Evolutionary conservation across 2,113 vertebrate species (phyloP).

Genomic region (Balaeniceps rex): DNA sequence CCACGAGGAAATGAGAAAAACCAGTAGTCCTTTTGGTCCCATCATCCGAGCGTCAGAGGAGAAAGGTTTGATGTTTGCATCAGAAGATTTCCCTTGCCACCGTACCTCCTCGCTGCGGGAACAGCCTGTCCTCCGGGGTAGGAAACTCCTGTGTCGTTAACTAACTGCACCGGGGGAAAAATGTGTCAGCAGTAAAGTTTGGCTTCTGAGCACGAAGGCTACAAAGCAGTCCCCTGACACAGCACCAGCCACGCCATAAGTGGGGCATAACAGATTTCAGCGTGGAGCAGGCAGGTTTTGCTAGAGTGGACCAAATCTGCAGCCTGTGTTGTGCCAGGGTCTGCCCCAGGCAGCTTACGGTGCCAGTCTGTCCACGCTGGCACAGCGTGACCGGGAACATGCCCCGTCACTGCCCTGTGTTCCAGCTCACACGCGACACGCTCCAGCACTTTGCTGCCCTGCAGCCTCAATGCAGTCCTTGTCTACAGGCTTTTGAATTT

Average conservation of each 20-base stretch:
- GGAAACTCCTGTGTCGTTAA: neutral
- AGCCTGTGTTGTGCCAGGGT: neutral
- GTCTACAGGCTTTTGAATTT: neutral
- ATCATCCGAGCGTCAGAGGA: neutral
- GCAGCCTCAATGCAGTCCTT: neutral
- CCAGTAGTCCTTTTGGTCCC: neutral
- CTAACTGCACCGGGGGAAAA: neutral
- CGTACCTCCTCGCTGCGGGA: neutral
- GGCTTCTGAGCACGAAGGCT: neutral
- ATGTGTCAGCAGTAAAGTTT: neutral
- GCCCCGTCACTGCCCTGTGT: fast-evolving
- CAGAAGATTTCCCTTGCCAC: neutral
- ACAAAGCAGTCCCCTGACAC: neutral
- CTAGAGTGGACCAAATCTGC: fast-evolving
- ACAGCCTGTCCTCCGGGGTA: neutral
- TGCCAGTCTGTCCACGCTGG: fast-evolving
- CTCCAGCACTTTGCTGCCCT: neutral
- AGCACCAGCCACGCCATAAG: neutral
- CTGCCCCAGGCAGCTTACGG: neutral
- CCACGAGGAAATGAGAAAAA: constrained; percentile 17
- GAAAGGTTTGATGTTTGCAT: neutral
- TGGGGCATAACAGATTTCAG: fast-evolving
- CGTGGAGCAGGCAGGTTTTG: neutral
- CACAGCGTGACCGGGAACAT: fast-evolving
- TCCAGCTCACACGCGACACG: fast-evolving